Conservation (phyloP, 2,888 invertebrate species). For the Caenorhabditis japonica region DNA sequence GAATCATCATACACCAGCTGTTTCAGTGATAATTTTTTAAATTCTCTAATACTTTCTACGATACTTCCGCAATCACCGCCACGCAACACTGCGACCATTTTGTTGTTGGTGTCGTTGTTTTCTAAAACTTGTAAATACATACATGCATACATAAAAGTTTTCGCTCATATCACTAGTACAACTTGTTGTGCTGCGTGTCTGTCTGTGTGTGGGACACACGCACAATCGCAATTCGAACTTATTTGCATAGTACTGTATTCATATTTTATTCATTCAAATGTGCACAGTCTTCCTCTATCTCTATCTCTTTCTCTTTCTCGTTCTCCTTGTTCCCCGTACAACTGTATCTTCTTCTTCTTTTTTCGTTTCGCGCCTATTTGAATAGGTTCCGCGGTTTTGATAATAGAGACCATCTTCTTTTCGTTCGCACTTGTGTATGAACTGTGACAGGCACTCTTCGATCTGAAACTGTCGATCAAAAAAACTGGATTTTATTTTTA, state of each 20-base stretch:
- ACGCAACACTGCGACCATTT: too few relatives aligned
- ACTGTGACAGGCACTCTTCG: too few relatives aligned
- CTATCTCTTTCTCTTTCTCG: slow-evolving; percentile 3
- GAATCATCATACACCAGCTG: too few relatives aligned
- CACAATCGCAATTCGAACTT: slow-evolving; percentile 27
- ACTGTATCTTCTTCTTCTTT: neutral
- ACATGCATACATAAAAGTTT: too few relatives aligned
- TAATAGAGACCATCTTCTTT: neutral
- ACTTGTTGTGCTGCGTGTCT: neutral
- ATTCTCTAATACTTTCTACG: too few relatives aligned
- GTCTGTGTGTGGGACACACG: neutral
- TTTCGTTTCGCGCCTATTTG: slow-evolving; percentile 1
- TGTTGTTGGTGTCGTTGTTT: too few relatives aligned
- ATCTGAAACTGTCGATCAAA: too few relatives aligned
- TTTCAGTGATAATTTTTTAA: too few relatives aligned
- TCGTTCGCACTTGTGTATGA: too few relatives aligned
- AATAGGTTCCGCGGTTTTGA: neutral
- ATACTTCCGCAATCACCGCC: too few relatives aligned
- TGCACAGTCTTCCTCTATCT: slow-evolving; percentile 5
- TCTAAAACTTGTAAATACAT: too few relatives aligned
- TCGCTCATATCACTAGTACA: neutral
- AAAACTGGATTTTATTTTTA: too few relatives aligned
- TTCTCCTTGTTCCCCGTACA: neutral
- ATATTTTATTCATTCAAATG: slow-evolving; percentile 42
- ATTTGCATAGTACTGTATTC: slow-evolving; percentile 50